Evolutionary conservation across 2,113 vertebrate species (phyloP), one percentile per base, ranked within the genome.

Genomic region (Tauraco erythrolophus): DNA sequence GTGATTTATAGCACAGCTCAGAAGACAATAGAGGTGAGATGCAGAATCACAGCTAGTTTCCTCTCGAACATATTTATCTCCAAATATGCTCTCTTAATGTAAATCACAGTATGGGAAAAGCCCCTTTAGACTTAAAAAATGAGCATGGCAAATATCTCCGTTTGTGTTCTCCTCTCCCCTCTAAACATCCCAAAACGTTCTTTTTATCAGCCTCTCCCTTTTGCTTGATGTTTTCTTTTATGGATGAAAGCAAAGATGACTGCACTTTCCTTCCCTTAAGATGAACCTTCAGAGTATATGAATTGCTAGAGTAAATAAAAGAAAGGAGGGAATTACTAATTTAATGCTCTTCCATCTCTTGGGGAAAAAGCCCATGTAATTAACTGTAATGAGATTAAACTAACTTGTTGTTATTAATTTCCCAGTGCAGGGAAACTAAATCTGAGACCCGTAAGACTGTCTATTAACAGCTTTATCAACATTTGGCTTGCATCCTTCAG

Each of bases 361-460:
- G 92, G 95, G 98, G 92, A 6, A 96, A 97, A 96, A 93, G 82
- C 87, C 97, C 92, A 85, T 96, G 95, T 98, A 98, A 98, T 98
- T 98, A 98, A 98, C 96, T 96, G 70, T 98, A 98, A 98, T 97
- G 96, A 98, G 95, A 98, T 98, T 98, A 98, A 98, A 98, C 94
- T 93, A 97, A 98, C 84, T 97, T 92, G 88, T 97, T 91, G 92
- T 96, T 98, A 97, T 97, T 97, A 89, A 97, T 98, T 98, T 97
- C 89, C 84, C 80, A 89, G 66, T 54, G 88, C 84, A 60, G 69
- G 56, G 81, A 96, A 97, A 97, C 90, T 95, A 89, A 97, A 97
- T 96, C 84, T 72, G 79, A 68, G 93, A 94, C 92, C n/a, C 71
- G 6, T 58, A 94, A 89, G 81, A 72, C 68, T 83, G 31, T 53